Conservation (phyloP, 1,140 invertebrate genomes). For the Calephelis nemesis region DNA sequence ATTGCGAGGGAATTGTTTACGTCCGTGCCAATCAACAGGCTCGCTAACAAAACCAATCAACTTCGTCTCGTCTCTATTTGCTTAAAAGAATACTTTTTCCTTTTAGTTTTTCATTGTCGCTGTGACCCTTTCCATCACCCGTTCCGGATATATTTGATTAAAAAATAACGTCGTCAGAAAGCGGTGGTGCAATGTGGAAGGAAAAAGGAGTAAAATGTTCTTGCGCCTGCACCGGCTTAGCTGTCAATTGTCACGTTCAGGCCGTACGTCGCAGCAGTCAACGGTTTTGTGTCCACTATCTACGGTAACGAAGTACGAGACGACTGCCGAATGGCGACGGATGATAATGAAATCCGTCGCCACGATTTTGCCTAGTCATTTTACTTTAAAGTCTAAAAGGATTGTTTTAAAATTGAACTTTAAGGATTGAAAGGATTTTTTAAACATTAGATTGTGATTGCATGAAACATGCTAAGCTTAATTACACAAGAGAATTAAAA, state of each 20-base stretch:
- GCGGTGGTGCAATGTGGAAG: conserved; percentile 52
- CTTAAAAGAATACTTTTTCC: conserved; percentile 74
- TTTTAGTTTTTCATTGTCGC: conserved; percentile 74
- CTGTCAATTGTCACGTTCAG: conserved; percentile 74
- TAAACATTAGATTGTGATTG: not conserved
- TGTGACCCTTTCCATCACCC: conserved; percentile 77
- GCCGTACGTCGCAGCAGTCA: conserved; percentile 43
- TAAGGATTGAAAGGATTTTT: not conserved
- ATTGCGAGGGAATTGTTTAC: conserved; percentile 73
- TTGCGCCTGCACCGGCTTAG: conserved; percentile 64
- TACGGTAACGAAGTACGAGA: conserved; percentile 47
- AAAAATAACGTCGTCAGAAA: conserved; percentile 80
- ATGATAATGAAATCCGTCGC: conserved; percentile 22
- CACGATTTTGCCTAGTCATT: not conserved
- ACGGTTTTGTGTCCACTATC: conserved; percentile 67
- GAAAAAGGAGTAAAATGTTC: conserved; percentile 70
- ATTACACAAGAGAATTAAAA: too few species aligned
- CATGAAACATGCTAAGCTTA: too few species aligned
- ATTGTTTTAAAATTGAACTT: not conserved
- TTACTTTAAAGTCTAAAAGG: not conserved
- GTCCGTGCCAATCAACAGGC: conserved; percentile 74
- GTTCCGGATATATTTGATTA: conserved; percentile 80
- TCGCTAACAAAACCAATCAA: conserved; percentile 79
- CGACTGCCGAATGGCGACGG: conserved; percentile 34
- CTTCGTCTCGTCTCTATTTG: conserved; percentile 78